Conservation (phyloP, 1,140 invertebrate genomes). For the Drosophila sp. region DNA sequence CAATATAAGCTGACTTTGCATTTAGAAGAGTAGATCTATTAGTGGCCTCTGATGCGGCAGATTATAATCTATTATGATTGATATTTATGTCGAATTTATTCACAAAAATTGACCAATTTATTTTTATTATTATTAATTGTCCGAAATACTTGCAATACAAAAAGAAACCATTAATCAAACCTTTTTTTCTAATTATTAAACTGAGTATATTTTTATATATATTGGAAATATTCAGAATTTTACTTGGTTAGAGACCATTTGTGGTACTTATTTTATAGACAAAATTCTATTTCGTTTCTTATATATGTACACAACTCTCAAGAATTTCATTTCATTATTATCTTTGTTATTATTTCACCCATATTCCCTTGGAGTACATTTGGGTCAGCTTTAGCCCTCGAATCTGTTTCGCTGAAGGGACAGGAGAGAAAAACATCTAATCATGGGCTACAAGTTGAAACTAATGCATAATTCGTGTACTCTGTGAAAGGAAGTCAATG, state of each 20-base stretch:
- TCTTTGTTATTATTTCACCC: conserved; percentile 10
- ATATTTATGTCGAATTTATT: conserved; percentile 47
- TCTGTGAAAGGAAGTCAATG: conserved; percentile 18
- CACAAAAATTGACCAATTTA: not conserved
- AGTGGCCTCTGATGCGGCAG: conserved; percentile 19
- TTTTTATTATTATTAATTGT: not conserved
- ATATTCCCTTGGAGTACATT: conserved; percentile 29
- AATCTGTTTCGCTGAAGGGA: not conserved
- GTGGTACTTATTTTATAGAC: too few relatives aligned
- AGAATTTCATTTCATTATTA: conserved; percentile 11
- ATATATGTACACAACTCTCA: not conserved
- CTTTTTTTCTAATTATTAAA: too few relatives aligned
- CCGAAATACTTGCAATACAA: too few relatives aligned
- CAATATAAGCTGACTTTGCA: conserved; percentile 10
- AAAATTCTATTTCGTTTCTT: too few relatives aligned
- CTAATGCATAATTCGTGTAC: conserved; percentile 79
- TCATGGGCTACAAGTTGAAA: conserved; percentile 66
- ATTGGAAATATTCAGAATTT: too few relatives aligned
- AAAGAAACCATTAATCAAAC: too few relatives aligned
- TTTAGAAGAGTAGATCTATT: conserved; percentile 28
- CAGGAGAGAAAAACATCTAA: conserved; percentile 58
- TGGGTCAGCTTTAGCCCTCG: conserved; percentile 34
- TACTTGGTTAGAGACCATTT: too few relatives aligned
- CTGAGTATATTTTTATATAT: too few relatives aligned
- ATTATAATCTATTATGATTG: conserved; percentile 64